A percentile compares a stretch with the other conserved stretches of the same genome.
Evolutionary conservation across 1,140 invertebrate genomes (phyloP).

Genomic region (Ips typographus): DNA sequence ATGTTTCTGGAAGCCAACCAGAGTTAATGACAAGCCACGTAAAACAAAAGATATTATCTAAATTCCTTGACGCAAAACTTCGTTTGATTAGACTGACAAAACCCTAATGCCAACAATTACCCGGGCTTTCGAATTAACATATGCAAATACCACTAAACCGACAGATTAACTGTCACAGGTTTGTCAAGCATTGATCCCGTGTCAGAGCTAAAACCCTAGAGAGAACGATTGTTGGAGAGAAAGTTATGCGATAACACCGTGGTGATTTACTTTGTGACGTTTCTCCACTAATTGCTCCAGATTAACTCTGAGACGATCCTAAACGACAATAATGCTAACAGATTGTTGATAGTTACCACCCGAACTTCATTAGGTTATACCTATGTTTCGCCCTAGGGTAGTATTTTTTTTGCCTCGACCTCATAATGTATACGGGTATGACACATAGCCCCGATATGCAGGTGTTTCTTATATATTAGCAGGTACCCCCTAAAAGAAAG

Average conservation of each 20-base stretch:
- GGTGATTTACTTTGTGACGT: conserved; percentile 9
- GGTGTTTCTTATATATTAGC: conserved; percentile 24
- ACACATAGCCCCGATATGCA: conserved; percentile 27
- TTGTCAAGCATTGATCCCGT: conserved; percentile 42
- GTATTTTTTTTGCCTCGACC: conserved; percentile 16
- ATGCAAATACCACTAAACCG: conserved; percentile 44
- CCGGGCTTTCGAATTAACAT: conserved; percentile 40
- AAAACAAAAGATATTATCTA: conserved; percentile 1
- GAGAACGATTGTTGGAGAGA: conserved; percentile 24
- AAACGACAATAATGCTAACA: conserved; percentile 1
- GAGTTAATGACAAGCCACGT: no score
- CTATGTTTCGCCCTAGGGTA: conserved; percentile 13
- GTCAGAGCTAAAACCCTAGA: conserved; percentile 18
- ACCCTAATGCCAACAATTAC: conserved; percentile 33
- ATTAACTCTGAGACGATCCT: background rate
- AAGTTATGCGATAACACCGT: conserved; percentile 19
- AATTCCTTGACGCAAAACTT: conserved; percentile 6
- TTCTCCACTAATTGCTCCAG: conserved; percentile 10
- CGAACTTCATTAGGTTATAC: conserved; percentile 10
- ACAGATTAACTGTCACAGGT: conserved; percentile 46
- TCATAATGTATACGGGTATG: conserved; percentile 28
- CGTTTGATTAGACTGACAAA: conserved; percentile 19
- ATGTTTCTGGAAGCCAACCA: no score
- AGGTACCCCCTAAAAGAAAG: conserved; percentile 18
- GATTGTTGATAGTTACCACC: background rate